Evolutionary conservation across 2,113 vertebrate genomes (phyloP).

Genomic region (Sander vitreus): DNA sequence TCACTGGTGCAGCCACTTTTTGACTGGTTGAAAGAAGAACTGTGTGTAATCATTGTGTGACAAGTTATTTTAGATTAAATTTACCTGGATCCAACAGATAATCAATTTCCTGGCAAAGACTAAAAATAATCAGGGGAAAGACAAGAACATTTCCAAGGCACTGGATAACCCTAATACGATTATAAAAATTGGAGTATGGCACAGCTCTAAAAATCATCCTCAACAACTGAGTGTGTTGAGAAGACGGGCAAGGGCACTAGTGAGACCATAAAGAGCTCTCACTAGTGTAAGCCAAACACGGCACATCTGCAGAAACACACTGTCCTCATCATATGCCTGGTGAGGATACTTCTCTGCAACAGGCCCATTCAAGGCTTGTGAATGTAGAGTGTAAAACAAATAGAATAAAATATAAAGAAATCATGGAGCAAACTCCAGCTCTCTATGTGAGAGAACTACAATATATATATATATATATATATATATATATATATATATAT

Average conservation of each 20-base stretch:
- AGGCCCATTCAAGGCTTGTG: background rate
- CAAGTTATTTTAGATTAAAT: background rate
- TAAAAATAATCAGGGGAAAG: background rate
- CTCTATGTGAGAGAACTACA: background rate
- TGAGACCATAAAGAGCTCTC: background rate
- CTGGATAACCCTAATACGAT: slow-evolving; percentile 34
- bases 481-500: too few species aligned
- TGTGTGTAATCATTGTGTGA: background rate
- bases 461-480: too few species aligned
- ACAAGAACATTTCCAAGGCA: slow-evolving; percentile 58
- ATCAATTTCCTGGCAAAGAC: background rate
- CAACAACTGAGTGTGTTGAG: background rate
- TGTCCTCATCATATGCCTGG: background rate
- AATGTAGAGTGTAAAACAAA: slow-evolving; percentile 17
- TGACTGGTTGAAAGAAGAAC: background rate
- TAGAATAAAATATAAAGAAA: slow-evolving; percentile 12
- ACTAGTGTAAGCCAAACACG: background rate
- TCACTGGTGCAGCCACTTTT: background rate
- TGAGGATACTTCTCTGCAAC: slow-evolving; percentile 25
- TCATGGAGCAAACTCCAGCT: background rate
- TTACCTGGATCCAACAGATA: background rate
- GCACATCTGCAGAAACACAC: background rate
- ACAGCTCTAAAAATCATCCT: background rate
- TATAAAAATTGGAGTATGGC: background rate
- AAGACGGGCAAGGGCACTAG: background rate